Conservation (phyloP, 1,140 invertebrate genomes). For the Varroa destructor region DNA sequence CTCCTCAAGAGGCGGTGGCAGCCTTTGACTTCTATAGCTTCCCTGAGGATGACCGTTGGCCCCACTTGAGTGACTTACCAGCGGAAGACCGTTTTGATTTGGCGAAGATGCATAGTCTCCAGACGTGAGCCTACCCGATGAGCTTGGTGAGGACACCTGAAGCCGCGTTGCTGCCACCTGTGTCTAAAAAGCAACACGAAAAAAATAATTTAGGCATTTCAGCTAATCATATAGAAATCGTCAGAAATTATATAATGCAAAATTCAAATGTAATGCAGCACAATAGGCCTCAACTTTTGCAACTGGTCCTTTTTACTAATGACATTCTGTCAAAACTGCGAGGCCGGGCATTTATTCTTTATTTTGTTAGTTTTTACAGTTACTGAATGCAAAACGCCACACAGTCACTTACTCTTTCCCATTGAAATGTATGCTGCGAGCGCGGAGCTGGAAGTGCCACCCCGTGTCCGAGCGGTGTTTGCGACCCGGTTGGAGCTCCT, state of each 20-base stretch:
- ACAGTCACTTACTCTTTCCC: constrained; percentile 4
- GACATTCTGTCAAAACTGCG: too few species aligned
- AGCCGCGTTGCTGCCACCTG: constrained; percentile 9
- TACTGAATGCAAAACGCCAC: too few species aligned
- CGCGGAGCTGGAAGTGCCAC: background rate
- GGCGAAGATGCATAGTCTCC: constrained; percentile 6
- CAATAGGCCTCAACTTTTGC: too few species aligned
- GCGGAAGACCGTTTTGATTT: constrained; percentile 23
- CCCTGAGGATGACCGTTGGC: constrained; percentile 16
- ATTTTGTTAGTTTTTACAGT: too few species aligned
- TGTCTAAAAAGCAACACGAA: background rate
- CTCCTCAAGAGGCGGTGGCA: constrained; percentile 13
- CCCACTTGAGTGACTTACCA: background rate
- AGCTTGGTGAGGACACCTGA: background rate
- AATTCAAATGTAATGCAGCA: too few species aligned
- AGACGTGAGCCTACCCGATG: constrained; percentile 1
- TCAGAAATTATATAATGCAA: too few species aligned
- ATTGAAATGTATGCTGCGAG: background rate
- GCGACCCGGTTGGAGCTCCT: too few species aligned
- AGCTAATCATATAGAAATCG: too few species aligned
- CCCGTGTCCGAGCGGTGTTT: too few species aligned
- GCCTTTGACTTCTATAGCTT: constrained; percentile 13
- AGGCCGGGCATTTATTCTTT: too few species aligned
- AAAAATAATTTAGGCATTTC: too few species aligned
- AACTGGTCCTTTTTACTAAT: too few species aligned